Conservation (phyloP, 1,140 invertebrate species). For the Drosophila yakuba region DNA sequence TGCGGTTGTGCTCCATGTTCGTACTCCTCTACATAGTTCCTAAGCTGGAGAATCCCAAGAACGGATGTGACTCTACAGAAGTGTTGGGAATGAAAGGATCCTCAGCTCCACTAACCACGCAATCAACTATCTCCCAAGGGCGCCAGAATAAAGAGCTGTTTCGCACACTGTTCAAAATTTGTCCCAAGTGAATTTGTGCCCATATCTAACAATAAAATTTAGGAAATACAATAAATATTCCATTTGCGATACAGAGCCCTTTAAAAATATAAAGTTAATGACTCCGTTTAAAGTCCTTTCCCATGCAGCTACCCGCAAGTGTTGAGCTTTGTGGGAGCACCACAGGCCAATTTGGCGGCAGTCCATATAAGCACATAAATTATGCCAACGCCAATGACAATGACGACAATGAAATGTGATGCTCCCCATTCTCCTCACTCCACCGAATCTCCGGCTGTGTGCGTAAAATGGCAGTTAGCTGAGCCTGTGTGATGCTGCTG, state of each 20-base stretch:
- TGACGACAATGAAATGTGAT: conserved; percentile 70
- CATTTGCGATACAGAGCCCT: background rate
- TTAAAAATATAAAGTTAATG: conserved; percentile 9
- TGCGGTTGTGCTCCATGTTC: conserved; percentile 63
- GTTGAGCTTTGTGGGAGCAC: conserved; percentile 1
- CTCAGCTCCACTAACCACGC: background rate
- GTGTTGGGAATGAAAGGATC: background rate
- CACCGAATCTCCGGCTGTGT: background rate
- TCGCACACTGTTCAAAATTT: conserved; percentile 5
- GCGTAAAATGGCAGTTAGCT: conserved; percentile 42
- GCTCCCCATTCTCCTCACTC: background rate
- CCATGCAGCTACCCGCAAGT: background rate
- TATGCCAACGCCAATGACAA: conserved; percentile 67
- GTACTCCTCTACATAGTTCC: conserved; percentile 47
- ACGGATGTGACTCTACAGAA: background rate
- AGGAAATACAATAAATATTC: conserved; percentile 2
- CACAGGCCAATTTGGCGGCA: conserved; percentile 40
- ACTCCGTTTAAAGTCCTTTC: conserved; percentile 6
- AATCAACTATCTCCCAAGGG: background rate
- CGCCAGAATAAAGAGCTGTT: background rate
- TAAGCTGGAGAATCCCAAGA: background rate
- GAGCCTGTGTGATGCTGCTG: conserved; percentile 25
- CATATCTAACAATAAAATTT: conserved; percentile 2
- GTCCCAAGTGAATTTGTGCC: conserved; percentile 11
- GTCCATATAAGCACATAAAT: conserved; percentile 61